Base-by-base conservation (phyloP, 1,140 invertebrate species). In the Heliconius nattereri region DNA sequence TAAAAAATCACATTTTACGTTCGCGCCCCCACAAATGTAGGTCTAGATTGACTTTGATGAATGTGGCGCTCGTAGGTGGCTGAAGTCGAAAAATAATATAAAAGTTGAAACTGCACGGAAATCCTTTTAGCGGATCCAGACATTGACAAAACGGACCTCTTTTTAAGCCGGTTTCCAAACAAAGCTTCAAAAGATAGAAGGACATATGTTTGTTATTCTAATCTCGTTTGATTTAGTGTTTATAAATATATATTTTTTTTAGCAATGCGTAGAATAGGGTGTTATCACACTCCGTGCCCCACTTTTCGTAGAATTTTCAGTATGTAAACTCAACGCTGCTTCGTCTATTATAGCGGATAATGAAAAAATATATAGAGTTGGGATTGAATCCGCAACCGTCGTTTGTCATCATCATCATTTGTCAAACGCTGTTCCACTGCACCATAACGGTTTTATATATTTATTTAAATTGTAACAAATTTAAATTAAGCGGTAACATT, bases 71-170 rank as follows among this genome's bases (percentile, higher is more conserved):
- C 57, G 73, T 73, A 73, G 76, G 73, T 80, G 75, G 72, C 75
- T 75, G 71, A 60, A 60, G 78, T 72, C 35, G 78, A 81, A 83
- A 84, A 84, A 80, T 78, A 81, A 76, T 76, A 73, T 79, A 71
- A 73, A 73, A 78, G 78, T 73, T 81, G 79, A 66, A 81, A 77
- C 72, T 81, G 83, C 83, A 84, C 75, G 83, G 57, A 84, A 84
- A 84, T 79, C 83, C 78, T 84, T 84, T 84, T 84, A 84, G 75
- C 80, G 80, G 49, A 80, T 77, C 73, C 75, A 75, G 81, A 83
- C 79, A 80, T 80, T 80, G 79, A 80, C 79, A 80, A 80, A 80
- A 80, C 75, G 79, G 66, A 75, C 35, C 75, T 72, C 26, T 80
- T 73, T 79, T 80, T 76, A 76, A 76, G 79, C 71, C 75, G 71